A percentile compares a stretch with the other conserved stretches of the same genome.
Evolutionary conservation across 2,113 vertebrate species (phyloP).

Genomic region (Atherinomorus stipes): DNA sequence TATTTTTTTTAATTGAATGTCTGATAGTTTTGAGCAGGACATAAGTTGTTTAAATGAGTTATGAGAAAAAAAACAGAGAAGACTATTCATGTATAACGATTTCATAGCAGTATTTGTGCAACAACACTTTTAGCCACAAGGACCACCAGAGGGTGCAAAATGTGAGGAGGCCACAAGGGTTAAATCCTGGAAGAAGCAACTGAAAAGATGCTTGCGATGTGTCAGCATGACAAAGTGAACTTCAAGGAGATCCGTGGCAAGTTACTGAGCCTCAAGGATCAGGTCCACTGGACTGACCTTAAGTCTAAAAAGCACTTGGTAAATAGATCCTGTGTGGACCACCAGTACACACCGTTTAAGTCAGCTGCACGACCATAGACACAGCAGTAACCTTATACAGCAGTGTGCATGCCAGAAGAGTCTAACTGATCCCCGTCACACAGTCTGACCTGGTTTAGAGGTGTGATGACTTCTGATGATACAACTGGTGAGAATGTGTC

Average conservation of each 20-base stretch:
- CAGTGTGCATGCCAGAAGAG: slow-evolving; percentile 34
- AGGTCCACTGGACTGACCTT: slow-evolving; percentile 56
- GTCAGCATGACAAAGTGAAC: slow-evolving; percentile 39
- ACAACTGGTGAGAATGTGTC: slow-evolving; percentile 30
- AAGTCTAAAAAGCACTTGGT: slow-evolving; percentile 51
- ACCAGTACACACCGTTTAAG: slow-evolving; percentile 10
- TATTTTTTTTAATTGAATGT: too few relatives aligned
- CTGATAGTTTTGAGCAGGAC: too few relatives aligned
- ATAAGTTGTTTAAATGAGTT: too few relatives aligned
- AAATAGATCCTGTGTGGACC: slow-evolving; percentile 61
- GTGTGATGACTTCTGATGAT: slow-evolving; percentile 30
- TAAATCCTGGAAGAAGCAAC: slow-evolving; percentile 22
- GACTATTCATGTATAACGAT: too few relatives aligned
- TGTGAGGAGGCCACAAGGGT: too few relatives aligned
- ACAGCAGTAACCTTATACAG: slow-evolving; percentile 53
- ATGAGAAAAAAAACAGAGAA: too few relatives aligned
- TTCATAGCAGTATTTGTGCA: too few relatives aligned
- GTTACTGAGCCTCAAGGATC: slow-evolving; percentile 31
- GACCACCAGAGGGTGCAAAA: too few relatives aligned
- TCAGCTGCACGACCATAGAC: slow-evolving; percentile 8
- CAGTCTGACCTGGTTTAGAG: slow-evolving; percentile 33
- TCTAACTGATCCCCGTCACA: slow-evolving; percentile 36
- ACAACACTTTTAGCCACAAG: too few relatives aligned
- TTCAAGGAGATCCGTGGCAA: slow-evolving; percentile 33
- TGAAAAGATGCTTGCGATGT: slow-evolving; percentile 23